Conservation (phyloP, 2,888 invertebrate genomes). For the Chouioia cunea region DNA sequence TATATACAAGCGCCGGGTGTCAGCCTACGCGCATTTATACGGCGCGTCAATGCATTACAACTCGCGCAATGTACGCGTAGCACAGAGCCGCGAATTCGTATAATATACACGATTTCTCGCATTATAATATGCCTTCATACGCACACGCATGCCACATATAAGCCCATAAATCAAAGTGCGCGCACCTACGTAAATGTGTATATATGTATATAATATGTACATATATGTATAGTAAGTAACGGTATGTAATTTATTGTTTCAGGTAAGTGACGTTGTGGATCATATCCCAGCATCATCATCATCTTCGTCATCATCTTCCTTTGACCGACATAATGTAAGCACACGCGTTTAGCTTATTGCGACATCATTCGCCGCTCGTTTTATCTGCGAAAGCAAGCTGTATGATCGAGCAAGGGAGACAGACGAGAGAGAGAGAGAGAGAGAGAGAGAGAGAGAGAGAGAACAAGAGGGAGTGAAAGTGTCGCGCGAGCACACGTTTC, state of each 20-base stretch:
- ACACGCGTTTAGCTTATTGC: conserved; percentile 54
- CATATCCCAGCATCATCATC: conserved; percentile 49
- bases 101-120: conserved; percentile 13
- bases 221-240: conserved; percentile 55
- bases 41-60: conserved; percentile 41
- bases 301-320: conserved; percentile 57
- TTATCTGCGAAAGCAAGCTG: neutral
- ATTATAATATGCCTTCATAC: conserved; percentile 19
- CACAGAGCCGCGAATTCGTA: conserved; percentile 4
- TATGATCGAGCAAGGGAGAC: neutral
- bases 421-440: neutral
- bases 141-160: conserved; percentile 50
- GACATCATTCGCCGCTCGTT: conserved; percentile 45
- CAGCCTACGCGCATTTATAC: conserved; percentile 46
- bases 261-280: conserved; percentile 68
- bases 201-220: conserved; percentile 15
- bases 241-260: conserved; percentile 68
- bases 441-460: conserved; percentile 7
- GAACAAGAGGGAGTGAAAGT: conserved; percentile 13
- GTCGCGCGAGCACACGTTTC: neutral
- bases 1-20: conserved; percentile 45
- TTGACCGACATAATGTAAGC: conserved; percentile 65
- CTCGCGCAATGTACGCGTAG: conserved; percentile 5
- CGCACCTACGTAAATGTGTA: conserved; percentile 48
- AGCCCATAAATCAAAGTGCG: conserved; percentile 60